These are phyloP conservation scores for Bos indicus DNA, from an alignment of 2,113 vertebrate species.

Conservation along the genomic window DNA sequence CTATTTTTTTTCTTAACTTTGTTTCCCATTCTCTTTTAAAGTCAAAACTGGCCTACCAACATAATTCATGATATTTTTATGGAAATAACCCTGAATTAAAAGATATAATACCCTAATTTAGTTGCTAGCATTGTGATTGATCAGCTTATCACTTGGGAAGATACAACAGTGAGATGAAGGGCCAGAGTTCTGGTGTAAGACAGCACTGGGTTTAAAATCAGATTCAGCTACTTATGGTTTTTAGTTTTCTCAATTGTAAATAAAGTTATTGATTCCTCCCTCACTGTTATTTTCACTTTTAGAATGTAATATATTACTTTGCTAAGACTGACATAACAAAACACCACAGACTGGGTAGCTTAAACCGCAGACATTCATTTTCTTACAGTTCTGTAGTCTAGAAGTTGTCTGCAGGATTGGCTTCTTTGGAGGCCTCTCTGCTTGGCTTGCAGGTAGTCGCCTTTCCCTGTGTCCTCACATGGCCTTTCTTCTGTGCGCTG, in stretches of 20 bases:
- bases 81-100: background rate
- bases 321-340: background rate
- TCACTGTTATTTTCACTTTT: background rate
- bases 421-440: background rate
- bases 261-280: background rate
- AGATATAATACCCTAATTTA: background rate
- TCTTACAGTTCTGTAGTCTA: background rate
- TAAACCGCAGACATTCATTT: background rate
- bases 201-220: background rate
- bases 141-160: background rate
- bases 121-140: background rate
- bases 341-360: background rate
- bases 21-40: background rate
- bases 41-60: background rate
- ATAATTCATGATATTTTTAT: background rate
- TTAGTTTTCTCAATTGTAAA: constrained; percentile 13
- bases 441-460: background rate
- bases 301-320: background rate
- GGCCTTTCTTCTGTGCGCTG: background rate
- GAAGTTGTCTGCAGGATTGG: background rate
- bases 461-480: background rate
- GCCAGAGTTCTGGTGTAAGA: background rate
- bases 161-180: background rate
- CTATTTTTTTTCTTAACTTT: background rate
- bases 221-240: background rate